Base-by-base conservation (phyloP, 2,888 invertebrate genomes). In the Octodonta nipae region DNA sequence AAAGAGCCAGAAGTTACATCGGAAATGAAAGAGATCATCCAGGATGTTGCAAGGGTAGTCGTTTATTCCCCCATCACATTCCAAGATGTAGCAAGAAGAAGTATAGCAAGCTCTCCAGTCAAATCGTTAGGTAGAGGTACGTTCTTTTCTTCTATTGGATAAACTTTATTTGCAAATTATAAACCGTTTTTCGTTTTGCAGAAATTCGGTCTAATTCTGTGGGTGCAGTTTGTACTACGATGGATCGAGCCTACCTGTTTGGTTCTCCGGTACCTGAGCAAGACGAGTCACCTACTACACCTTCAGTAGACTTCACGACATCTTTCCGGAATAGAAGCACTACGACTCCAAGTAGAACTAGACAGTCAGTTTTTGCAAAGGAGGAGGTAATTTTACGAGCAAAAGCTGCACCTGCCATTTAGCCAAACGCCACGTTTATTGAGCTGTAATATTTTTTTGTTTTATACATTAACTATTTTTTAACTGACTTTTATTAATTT, bases 1-100 rank as follows among this genome's bases (percentile, higher is more conserved):
- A 28, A 28, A 7, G 30, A 34, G 5, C 17, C 30, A 13, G 41
- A 35, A 24, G 34, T 37, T 7, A 35, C 32, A 31, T 5, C 11
- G 6, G 31, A 34, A 10, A 12, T 16, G 20, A 38, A 38, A 16
- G 35, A 33, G 10, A 17, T 15, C 11, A 20, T 33, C n/a, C 35
- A 35, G 22, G 40, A 28, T 26, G 24, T 63, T 60, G 67, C 76
- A 47, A 67, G 78, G 31, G 36, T 53, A 4, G 54, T 52, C 1
- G 76, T 79, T 42, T 86, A 86, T 56, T 84, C 85, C 0, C 86
- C 86, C 0, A 80, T 86, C 11, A 86, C 84, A 0, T 84, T 85
- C 50, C 78, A 84, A 52, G 85, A 85, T 54, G 81, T 85, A 1
- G 83, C 82, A 0, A 62, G 78, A n/a, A 64, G 80, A 33, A 84